phyloP scores from a whole-genome alignment of 2,888 invertebrate genomes.

The Dromius quadrimaculatus region DNA sequence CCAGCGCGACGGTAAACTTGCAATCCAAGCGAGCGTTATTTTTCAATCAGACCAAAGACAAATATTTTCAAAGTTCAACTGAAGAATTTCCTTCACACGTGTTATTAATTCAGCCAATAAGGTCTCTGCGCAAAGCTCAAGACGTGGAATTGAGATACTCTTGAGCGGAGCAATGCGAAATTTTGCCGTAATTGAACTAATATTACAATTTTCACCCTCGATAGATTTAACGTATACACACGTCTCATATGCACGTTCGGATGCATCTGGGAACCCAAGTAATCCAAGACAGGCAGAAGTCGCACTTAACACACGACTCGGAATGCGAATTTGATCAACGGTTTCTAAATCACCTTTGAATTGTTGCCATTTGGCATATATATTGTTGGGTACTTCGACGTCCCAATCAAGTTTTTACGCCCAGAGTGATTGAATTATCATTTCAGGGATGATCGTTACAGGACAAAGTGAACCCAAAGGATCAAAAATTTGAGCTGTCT shows the following conservation, averaged over 20 bases:
- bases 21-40: conserved; percentile 54
- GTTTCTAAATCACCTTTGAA: not conserved
- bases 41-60: conserved; percentile 57
- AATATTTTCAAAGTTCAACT: conserved; percentile 16
- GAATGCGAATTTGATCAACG: not conserved
- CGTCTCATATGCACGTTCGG: conserved; percentile 55
- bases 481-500: conserved; percentile 7
- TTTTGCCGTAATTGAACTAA: not conserved
- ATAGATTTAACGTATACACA: conserved; percentile 52
- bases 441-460: conserved; percentile 11
- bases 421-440: conserved; percentile 7
- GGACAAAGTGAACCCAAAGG: conserved; percentile 12
- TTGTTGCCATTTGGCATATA: not conserved
- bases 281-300: conserved; percentile 28
- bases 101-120: conserved; percentile 54
- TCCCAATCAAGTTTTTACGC: conserved; percentile 19
- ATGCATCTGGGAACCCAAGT: conserved; percentile 56
- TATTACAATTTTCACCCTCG: conserved; percentile 18
- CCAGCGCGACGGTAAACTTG: conserved; percentile 41
- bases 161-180: conserved; percentile 20
- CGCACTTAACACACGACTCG: not conserved
- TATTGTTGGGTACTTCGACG: not conserved
- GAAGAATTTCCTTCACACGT: conserved; percentile 27
- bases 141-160: conserved; percentile 54
- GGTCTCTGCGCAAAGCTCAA: conserved; percentile 57